Evolutionary conservation across 2,888 invertebrate species (phyloP).

Genomic region (Pocota personata): DNA sequence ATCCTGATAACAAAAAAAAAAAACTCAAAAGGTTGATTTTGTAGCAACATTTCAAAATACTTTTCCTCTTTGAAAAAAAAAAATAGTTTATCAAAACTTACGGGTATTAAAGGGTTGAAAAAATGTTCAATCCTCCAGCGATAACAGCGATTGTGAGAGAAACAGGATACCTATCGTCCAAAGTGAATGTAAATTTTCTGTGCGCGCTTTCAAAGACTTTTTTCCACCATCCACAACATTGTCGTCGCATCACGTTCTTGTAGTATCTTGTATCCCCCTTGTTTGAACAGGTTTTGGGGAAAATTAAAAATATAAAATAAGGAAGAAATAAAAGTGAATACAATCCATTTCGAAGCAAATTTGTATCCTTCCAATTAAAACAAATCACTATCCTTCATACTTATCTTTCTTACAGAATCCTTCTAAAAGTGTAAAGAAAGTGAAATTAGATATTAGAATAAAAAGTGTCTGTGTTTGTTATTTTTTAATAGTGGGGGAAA

Average conservation of each 20-base stretch:
- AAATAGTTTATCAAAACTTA: constrained; percentile 32
- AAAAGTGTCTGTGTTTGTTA: constrained; percentile 38
- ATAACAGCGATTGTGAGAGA: neutral
- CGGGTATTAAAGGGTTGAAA: constrained; percentile 20
- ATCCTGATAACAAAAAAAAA: neutral
- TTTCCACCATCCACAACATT: constrained; percentile 42
- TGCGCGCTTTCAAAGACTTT: constrained; percentile 36
- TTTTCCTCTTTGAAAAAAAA: constrained; percentile 8
- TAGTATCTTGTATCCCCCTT: constrained; percentile 37
- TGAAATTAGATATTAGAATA: constrained; percentile 17
- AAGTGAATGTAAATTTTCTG: constrained; percentile 5
- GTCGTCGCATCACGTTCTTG: constrained; percentile 38
- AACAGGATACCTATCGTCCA: neutral
- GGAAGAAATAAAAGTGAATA: neutral
- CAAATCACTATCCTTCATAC: neutral
- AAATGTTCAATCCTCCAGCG: constrained; percentile 1
- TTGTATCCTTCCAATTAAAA: neutral
- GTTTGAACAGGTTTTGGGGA: constrained; percentile 3
- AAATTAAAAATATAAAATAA: constrained; percentile 25
- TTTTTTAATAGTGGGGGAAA: neutral
- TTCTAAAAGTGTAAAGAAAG: constrained; percentile 16
- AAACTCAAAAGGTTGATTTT: constrained; percentile 30
- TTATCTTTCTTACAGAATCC: neutral
- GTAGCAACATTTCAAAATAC: constrained; percentile 46
- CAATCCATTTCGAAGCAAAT: neutral